Percentiles rank a stretch among this genome's conserved stretches.
Conservation (phyloP, 2,888 invertebrate genomes). For the Petrophora chlorosata region DNA sequence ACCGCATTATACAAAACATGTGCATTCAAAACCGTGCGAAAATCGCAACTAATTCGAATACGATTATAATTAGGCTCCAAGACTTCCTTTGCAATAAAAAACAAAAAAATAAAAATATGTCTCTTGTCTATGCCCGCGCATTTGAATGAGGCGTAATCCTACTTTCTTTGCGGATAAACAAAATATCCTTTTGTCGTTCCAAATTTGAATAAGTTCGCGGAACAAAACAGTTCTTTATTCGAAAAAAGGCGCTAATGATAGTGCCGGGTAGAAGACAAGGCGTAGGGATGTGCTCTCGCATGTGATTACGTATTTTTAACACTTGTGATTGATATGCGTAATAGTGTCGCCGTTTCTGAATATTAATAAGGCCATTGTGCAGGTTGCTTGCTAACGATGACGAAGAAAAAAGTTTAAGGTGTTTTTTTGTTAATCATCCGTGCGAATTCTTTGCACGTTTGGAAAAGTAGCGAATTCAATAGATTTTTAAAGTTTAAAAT, state of each 20-base stretch:
- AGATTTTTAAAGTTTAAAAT: neutral
- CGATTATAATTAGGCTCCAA: conserved; percentile 64
- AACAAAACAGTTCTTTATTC: conserved; percentile 30
- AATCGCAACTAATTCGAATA: conserved; percentile 62
- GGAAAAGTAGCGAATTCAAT: neutral
- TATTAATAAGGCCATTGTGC: conserved; percentile 69
- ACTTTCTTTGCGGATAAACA: conserved; percentile 73
- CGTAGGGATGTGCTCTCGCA: conserved; percentile 73
- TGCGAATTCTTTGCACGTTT: conserved; percentile 58
- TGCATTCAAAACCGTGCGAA: conserved; percentile 66
- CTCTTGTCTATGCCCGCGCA: conserved; percentile 53
- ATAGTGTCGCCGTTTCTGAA: conserved; percentile 72
- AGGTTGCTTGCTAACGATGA: conserved; percentile 61
- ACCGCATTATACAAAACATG: conserved; percentile 56
- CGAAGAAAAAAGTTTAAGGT: conserved; percentile 40
- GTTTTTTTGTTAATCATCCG: conserved; percentile 57
- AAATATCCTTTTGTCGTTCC: conserved; percentile 68
- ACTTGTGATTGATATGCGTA: conserved; percentile 82
- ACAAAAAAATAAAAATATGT: conserved; percentile 52
- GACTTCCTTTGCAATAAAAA: conserved; percentile 33
- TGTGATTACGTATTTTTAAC: conserved; percentile 75
- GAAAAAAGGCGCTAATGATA: conserved; percentile 77
- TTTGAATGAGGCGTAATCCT: conserved; percentile 46
- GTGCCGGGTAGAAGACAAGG: conserved; percentile 62
- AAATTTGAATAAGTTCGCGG: conserved; percentile 64